Conservation (phyloP, 1,140 invertebrate species). For the Neotoxoptera formosana region DNA sequence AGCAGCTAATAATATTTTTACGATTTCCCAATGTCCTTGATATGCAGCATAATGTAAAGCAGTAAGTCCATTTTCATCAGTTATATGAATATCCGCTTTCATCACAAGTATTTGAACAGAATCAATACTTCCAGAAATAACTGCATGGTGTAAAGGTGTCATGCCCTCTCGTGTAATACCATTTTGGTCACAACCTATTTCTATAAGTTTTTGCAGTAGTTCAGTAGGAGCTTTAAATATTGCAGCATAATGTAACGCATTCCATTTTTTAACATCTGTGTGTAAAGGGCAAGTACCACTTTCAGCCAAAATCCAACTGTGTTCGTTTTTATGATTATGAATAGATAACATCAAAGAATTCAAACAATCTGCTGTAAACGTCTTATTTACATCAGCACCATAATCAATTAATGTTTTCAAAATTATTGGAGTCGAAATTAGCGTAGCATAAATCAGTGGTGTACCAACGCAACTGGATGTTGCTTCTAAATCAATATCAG, state of each 20-base stretch:
- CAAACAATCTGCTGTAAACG: constrained; percentile 49
- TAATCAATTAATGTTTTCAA: constrained; percentile 47
- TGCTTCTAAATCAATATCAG: constrained; percentile 49
- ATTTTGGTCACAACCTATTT: constrained; percentile 48
- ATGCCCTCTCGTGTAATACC: constrained; percentile 40
- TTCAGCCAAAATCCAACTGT: constrained; percentile 46
- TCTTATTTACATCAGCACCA: constrained; percentile 52
- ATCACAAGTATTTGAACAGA: constrained; percentile 48
- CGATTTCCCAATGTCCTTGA: constrained; percentile 50
- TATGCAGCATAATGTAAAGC: constrained; percentile 55
- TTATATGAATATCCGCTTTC: constrained; percentile 40
- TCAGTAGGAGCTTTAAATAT: constrained; percentile 38
- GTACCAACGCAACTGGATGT: constrained; percentile 16
- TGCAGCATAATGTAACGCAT: constrained; percentile 51
- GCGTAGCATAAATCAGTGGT: constrained; percentile 46
- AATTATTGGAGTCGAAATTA: constrained; percentile 34
- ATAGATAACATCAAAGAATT: constrained; percentile 47
- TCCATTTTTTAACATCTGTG: constrained; percentile 55
- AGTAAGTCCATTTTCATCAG: constrained; percentile 55
- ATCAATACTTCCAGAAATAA: constrained; percentile 47
- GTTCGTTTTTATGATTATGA: constrained; percentile 37
- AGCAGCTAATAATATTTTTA: constrained; percentile 43
- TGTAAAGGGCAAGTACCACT: constrained; percentile 51
- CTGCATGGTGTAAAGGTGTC: constrained; percentile 54
- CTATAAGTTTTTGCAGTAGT: constrained; percentile 27